Conservation (phyloP, 2,888 invertebrate genomes). For the Philonicus albiceps region DNA sequence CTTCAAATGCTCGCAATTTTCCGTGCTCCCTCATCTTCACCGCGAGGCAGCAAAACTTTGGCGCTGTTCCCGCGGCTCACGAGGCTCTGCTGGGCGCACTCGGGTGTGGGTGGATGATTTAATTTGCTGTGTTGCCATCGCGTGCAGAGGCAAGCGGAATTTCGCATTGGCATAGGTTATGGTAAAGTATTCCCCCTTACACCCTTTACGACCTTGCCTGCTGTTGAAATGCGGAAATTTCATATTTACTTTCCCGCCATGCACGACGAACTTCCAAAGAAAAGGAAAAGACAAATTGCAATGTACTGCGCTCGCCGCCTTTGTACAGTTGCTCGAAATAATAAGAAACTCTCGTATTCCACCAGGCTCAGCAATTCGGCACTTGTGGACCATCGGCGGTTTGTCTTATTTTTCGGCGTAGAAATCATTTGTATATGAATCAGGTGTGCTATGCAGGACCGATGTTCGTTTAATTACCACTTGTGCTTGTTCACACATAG, state of each 20-base stretch:
- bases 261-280: conserved; percentile 12
- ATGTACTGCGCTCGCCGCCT: background rate
- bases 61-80: background rate
- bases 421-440: background rate
- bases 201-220: background rate
- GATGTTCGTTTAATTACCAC: background rate
- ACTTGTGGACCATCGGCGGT: background rate
- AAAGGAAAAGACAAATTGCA: background rate
- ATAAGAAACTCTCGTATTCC: background rate
- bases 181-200: background rate
- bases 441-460: background rate
- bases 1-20: background rate
- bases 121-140: conserved; percentile 21
- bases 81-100: background rate
- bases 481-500: background rate
- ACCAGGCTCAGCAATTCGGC: background rate
- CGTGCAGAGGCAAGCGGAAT: background rate
- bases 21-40: background rate
- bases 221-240: conserved; percentile 11
- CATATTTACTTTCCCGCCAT: conserved; percentile 17
- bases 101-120: conserved; percentile 8
- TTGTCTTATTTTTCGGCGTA: background rate
- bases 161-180: conserved; percentile 23
- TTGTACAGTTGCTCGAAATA: background rate
- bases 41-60: background rate